A percentile compares a stretch with the other conserved stretches of the same genome.
phyloP scores from a whole-genome alignment of 2,888 invertebrate genomes.

The Mythimna albipuncta region DNA sequence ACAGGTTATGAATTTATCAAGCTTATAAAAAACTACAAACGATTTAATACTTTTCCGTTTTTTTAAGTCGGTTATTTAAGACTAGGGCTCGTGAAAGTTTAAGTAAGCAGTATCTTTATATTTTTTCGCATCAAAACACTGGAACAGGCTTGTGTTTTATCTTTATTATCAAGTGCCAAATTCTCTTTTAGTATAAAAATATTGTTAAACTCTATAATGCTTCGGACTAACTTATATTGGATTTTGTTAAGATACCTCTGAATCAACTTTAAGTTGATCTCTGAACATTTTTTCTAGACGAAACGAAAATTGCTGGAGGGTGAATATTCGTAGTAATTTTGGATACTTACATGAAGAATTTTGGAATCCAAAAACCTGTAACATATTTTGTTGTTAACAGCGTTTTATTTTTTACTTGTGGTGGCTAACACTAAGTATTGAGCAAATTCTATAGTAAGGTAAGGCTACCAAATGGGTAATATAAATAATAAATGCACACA shows the following conservation, averaged over 20 bases:
- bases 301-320: conserved; percentile 22
- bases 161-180: conserved; percentile 14
- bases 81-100: background rate
- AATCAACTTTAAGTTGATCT: background rate
- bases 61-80: no score
- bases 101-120: background rate
- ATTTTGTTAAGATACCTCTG: background rate
- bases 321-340: conserved; percentile 16
- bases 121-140: conserved; percentile 4
- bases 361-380: background rate
- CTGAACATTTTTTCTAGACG: conserved; percentile 8
- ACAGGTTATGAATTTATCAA: background rate
- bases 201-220: background rate
- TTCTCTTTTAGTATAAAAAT: conserved; percentile 6
- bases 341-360: conserved; percentile 27
- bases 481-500: no score
- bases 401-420: no score
- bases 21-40: background rate
- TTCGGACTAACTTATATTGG: background rate
- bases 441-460: no score
- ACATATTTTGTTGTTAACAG: no score
- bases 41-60: no score
- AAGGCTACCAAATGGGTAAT: no score
- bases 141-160: conserved; percentile 12
- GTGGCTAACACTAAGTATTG: no score